Base-by-base conservation (phyloP, 2,888 invertebrate species). In the Metellina segmentata region DNA sequence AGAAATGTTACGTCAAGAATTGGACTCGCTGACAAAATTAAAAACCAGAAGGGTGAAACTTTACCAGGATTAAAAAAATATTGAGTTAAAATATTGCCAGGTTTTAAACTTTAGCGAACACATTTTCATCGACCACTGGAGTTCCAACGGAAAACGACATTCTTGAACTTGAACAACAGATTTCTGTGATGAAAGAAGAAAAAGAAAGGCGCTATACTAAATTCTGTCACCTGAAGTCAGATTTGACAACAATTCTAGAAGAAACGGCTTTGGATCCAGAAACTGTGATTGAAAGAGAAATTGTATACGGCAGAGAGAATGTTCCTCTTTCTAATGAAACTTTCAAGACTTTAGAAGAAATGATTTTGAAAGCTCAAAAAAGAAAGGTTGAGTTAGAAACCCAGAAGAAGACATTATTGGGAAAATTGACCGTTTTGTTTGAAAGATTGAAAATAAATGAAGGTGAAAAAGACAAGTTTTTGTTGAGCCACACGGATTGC, bases 121-220 rank as follows among this genome's bases (percentile, higher is more conserved):
- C n/a, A n/a, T 7, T 82, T 77, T 69, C 52, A 13, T 53, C 71
- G 16, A n/a, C 8, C 48, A 48, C 77, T 89, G 78, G 69, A 34
- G 49, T 89, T 53, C 83, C 89, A 52, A 71, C 82, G 11, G 78
- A 78, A 70, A 20, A 48, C 19, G 89, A 89, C 78, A 70, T 89
- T 7, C 20, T 49, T 13, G 83, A 89, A 71, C 70, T 89, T 20
- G 20, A 89, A 48, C 83, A 83, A 4, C 78, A 83, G 34, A 53
- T 89, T 9, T 69, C 20, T 8, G 70, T 78, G 78, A 52, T 89
- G 16, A 78, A 71, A 71, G 70, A 83, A 19, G 89, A 89, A 78
- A 78, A 85, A 49, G 77, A 83, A 1, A 82, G 48, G 11, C 70
- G 83, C 7, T 48, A 70, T 52, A 69, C 77, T 13, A 77, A 71